phyloP scores from a whole-genome alignment of 1,140 invertebrate genomes.

The Brachionus rubens region DNA sequence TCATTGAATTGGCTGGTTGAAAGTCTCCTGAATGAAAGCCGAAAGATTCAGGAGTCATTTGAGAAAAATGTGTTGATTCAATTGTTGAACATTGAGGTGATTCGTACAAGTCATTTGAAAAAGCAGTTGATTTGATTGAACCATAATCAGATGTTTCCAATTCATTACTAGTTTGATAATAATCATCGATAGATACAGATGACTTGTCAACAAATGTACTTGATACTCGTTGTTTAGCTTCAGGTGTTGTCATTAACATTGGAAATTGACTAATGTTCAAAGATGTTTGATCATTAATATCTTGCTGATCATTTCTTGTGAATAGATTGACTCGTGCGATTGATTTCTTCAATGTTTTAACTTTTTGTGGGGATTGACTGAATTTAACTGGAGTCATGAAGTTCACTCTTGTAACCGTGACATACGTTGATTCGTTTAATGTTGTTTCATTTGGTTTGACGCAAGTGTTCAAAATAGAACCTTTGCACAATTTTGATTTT shows the following conservation, averaged over 20 bases:
- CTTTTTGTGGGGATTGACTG: background rate
- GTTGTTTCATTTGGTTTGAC: background rate
- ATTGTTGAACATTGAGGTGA: background rate
- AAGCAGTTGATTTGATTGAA: background rate
- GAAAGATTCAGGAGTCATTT: background rate
- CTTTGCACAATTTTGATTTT: background rate
- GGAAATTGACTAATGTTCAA: background rate
- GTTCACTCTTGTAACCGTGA: background rate
- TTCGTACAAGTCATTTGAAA: conserved; percentile 1
- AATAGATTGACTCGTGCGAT: background rate
- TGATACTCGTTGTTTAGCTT: background rate
- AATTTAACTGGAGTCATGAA: conserved; percentile 3
- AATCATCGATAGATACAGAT: no score
- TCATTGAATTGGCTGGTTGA: background rate
- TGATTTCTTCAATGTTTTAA: conserved; percentile 5
- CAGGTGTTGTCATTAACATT: background rate
- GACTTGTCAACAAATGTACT: background rate
- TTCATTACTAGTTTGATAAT: background rate
- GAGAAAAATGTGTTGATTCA: background rate
- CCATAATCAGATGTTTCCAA: background rate
- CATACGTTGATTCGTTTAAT: background rate
- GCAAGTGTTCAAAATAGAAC: background rate
- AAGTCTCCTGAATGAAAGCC: background rate
- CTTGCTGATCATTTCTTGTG: background rate
- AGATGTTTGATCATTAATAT: background rate